A percentile compares a stretch with the other conserved stretches of the same genome.
phyloP scores from a whole-genome alignment of 2,113 vertebrate species.

The Anguilla japonica region DNA sequence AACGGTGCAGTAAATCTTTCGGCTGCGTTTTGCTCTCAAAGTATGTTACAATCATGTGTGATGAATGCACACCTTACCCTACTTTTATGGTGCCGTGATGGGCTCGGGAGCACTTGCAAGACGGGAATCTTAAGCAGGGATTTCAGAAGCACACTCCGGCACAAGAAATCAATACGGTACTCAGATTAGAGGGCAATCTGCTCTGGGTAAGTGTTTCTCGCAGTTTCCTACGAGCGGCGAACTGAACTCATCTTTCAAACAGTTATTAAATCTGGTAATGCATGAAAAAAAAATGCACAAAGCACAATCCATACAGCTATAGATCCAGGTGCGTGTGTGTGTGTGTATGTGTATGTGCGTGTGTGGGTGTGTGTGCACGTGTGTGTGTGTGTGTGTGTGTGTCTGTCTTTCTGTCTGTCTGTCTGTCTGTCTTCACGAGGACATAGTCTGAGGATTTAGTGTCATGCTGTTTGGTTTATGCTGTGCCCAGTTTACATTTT shows the following conservation, averaged over 20 bases:
- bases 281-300: slow-evolving; percentile 24
- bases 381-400: not conserved
- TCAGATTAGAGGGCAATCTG: slow-evolving; percentile 80
- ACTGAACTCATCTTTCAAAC: slow-evolving; percentile 59
- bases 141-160: slow-evolving; percentile 94
- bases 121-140: slow-evolving; percentile 98
- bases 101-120: slow-evolving; percentile 88
- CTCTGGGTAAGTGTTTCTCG: slow-evolving; percentile 77
- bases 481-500: not conserved
- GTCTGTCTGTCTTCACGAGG: slow-evolving; percentile 53
- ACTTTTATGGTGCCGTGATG: slow-evolving; percentile 88
- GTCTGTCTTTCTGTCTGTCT: slow-evolving; percentile 66
- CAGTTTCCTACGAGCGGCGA: slow-evolving; percentile 74
- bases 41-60: slow-evolving; percentile 96
- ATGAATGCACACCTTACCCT: slow-evolving; percentile 98
- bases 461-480: not conserved
- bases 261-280: slow-evolving; percentile 51
- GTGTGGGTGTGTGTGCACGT: not conserved
- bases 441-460: not conserved
- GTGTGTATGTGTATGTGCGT: not conserved
- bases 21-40: slow-evolving; percentile 78
- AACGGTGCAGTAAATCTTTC: slow-evolving; percentile 71
- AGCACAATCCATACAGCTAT: not conserved
- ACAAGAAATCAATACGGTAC: slow-evolving; percentile 98
- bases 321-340: too few relatives aligned